A percentile compares a stretch with the other conserved stretches of the same genome.
These are phyloP conservation scores for Tenebrio molitor DNA, from an alignment of 1,140 invertebrate species.

Conservation along the genomic window DNA sequence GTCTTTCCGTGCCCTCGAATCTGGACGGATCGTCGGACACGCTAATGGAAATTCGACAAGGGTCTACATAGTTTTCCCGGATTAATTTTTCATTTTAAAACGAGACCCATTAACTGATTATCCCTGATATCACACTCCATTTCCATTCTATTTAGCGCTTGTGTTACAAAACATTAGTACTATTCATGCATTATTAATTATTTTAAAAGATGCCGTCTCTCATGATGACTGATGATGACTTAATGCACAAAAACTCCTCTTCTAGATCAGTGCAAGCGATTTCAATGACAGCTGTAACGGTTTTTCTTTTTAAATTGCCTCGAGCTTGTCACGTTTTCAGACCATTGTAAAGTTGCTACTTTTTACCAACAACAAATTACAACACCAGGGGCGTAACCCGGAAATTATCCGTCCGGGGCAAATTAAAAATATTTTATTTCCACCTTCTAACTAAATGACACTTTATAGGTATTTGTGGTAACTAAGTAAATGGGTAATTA, in stretches of 20 bases:
- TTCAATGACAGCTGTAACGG: conserved; percentile 32
- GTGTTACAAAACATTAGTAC: conserved; percentile 26
- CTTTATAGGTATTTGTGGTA: too few species aligned
- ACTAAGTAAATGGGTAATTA: too few species aligned
- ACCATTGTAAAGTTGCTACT: not conserved
- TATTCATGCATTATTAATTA: conserved; percentile 39
- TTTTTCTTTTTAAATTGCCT: not conserved
- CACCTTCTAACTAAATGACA: too few species aligned
- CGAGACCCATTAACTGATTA: conserved; percentile 4
- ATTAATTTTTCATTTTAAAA: conserved; percentile 30
- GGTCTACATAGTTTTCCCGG: conserved; percentile 6
- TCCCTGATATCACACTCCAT: not conserved
- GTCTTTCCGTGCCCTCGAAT: conserved; percentile 13
- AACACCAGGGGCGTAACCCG: too few species aligned
- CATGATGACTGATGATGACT: conserved; percentile 36
- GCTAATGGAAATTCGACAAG: conserved; percentile 17
- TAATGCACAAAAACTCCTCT: conserved; percentile 27
- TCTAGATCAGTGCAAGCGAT: not conserved
- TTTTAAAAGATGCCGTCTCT: conserved; percentile 37
- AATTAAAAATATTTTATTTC: too few species aligned
- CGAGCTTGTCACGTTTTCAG: not conserved
- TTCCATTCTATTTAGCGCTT: conserved; percentile 6
- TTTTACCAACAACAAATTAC: not conserved
- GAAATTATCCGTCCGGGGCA: too few species aligned
- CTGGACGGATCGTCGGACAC: conserved; percentile 9